A percentile compares a stretch with the other conserved stretches of the same genome.
phyloP scores from a whole-genome alignment of 1,140 invertebrate genomes.

The Steinernema khuongi region DNA sequence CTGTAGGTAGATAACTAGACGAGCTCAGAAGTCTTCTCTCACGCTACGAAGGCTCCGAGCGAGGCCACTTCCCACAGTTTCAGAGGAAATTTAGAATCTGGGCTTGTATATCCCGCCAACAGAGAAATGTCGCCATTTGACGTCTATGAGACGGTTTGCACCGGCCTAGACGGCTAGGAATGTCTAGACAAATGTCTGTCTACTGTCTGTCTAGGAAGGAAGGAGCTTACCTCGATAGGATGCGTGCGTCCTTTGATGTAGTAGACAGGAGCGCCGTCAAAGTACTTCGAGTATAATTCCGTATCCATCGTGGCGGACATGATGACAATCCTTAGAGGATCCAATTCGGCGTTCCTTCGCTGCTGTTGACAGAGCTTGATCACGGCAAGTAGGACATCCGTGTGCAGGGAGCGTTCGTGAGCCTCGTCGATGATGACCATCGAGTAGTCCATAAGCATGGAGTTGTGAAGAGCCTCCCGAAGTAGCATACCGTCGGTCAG shows the following conservation, averaged over 20 bases:
- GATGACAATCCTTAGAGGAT: constrained; percentile 68
- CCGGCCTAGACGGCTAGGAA: constrained; percentile 15
- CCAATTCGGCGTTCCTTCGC: constrained; percentile 1
- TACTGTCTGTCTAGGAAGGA: too few relatives aligned
- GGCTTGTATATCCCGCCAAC: too few relatives aligned
- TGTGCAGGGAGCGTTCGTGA: constrained; percentile 90
- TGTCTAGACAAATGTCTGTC: constrained; percentile 25
- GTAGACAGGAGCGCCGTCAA: constrained; percentile 75
- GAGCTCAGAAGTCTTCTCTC: too few relatives aligned
- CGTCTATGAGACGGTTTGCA: neutral
- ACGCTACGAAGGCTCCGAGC: too few relatives aligned
- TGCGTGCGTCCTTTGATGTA: constrained; percentile 83
- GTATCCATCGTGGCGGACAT: constrained; percentile 95
- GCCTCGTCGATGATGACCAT: constrained; percentile 91
- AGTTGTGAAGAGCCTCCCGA: constrained; percentile 73
- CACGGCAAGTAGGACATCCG: constrained; percentile 82
- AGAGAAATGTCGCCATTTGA: too few relatives aligned
- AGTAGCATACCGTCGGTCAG: constrained; percentile 91
- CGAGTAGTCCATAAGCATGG: constrained; percentile 66
- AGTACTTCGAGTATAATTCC: constrained; percentile 74
- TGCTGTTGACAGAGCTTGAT: constrained; percentile 70
- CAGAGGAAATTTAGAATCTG: too few relatives aligned
- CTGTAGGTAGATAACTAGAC: too few relatives aligned
- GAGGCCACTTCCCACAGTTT: too few relatives aligned
- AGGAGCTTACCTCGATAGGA: constrained; percentile 67